Conservation (phyloP, 64 coral and sea anemone species). For the Montipora capricornis region DNA sequence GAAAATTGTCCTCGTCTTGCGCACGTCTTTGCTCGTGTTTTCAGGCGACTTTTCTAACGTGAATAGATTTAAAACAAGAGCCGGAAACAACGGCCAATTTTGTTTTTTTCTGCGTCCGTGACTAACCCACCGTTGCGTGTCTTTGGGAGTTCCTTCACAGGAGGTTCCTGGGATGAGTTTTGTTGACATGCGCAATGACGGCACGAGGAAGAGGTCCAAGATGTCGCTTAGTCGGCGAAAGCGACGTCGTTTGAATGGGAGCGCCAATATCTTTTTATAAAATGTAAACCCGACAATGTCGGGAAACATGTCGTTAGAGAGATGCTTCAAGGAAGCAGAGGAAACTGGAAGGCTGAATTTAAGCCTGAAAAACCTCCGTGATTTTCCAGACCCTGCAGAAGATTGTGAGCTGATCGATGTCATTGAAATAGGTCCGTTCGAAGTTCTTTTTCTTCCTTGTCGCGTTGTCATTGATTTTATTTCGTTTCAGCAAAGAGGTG, state of each 20-base stretch:
- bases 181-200: slow-evolving; percentile 55
- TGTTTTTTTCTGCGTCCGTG: background rate
- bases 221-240: slow-evolving; percentile 59
- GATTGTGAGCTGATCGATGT: slow-evolving; percentile 99
- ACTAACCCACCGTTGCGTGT: background rate
- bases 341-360: slow-evolving; percentile 91
- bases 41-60: too few relatives aligned
- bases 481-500: background rate
- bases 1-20: too few relatives aligned
- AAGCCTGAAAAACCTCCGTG: slow-evolving; percentile 83
- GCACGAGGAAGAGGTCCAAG: slow-evolving; percentile 46
- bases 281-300: slow-evolving; percentile 93
- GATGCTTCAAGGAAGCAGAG: slow-evolving; percentile 97
- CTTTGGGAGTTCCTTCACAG: background rate
- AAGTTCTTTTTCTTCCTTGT: background rate
- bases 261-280: slow-evolving; percentile 65
- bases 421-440: slow-evolving; percentile 89
- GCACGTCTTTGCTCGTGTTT: too few relatives aligned
- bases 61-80: too few relatives aligned
- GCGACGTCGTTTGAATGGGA: slow-evolving; percentile 43
- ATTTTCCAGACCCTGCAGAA: slow-evolving; percentile 91
- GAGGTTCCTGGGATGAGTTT: slow-evolving; percentile 45
- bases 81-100: too few relatives aligned
- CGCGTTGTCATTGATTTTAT: background rate
- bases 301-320: slow-evolving; percentile 85